Conservation (phyloP, 2,113 vertebrate species). For the Ciconia stormi region DNA sequence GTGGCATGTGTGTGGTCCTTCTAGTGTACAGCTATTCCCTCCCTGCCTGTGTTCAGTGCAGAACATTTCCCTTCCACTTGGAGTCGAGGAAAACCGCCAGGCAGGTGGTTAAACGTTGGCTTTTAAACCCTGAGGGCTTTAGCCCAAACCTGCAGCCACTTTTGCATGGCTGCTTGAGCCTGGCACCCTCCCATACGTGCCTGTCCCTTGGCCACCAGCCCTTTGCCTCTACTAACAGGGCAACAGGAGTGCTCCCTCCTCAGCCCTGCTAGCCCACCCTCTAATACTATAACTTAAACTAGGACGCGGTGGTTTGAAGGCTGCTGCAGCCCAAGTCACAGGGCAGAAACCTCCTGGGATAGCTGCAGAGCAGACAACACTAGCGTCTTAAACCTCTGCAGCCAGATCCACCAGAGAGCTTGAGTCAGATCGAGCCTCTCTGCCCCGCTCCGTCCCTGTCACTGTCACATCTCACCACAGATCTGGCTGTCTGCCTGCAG, state of each 20-base stretch:
- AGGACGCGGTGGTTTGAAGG: background rate
- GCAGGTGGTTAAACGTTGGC: background rate
- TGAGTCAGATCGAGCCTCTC: background rate
- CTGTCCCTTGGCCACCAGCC: background rate
- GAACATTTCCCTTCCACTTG: background rate
- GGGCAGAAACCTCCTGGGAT: background rate
- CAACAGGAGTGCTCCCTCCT: background rate
- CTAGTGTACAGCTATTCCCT: background rate
- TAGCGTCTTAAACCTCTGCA: background rate
- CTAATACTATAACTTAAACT: background rate
- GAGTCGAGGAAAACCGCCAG: background rate
- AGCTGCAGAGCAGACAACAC: background rate
- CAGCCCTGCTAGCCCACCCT: background rate
- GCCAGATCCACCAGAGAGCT: background rate
- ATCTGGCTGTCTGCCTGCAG: slow-evolving; percentile 8
- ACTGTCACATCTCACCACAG: slow-evolving; percentile 28
- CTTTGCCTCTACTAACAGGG: background rate
- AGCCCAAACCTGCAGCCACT: background rate
- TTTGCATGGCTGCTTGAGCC: background rate
- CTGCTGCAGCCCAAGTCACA: background rate
- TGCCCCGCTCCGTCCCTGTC: background rate
- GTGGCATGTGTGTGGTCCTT: slow-evolving; percentile 41
- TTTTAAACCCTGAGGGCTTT: background rate
- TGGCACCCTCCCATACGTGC: background rate
- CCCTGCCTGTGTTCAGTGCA: background rate